These are phyloP conservation scores for Drosophila ustulata DNA, from an alignment of 2,888 invertebrate species.

Conservation along the genomic window DNA sequence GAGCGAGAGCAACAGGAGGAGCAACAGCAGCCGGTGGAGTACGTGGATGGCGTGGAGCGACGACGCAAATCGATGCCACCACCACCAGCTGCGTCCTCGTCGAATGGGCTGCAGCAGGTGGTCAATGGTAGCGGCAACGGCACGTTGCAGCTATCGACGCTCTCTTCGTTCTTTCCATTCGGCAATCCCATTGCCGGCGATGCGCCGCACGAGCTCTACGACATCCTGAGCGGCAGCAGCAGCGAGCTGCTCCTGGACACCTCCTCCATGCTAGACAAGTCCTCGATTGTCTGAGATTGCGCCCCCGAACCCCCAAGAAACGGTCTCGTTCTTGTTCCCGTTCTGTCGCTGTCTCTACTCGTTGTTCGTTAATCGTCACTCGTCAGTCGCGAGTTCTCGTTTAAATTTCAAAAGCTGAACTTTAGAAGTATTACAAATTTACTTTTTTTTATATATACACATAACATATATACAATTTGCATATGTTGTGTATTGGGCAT, in stretches of 20 bases:
- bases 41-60: constrained; percentile 81
- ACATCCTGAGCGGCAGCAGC: constrained; percentile 83
- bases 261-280: constrained; percentile 84
- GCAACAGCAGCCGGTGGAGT: constrained; percentile 65
- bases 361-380: constrained; percentile 7
- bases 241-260: constrained; percentile 83
- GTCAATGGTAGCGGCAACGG: constrained; percentile 45
- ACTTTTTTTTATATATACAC: constrained; percentile 41
- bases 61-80: constrained; percentile 60
- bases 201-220: constrained; percentile 83
- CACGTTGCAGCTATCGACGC: constrained; percentile 75
- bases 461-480: constrained; percentile 7
- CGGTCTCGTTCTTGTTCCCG: background rate
- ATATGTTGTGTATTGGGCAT: constrained; percentile 37
- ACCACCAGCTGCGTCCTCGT: constrained; percentile 3
- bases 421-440: constrained; percentile 70
- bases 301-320: background rate
- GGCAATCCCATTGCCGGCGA: constrained; percentile 81
- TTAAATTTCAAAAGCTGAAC: constrained; percentile 58
- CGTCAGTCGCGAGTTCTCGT: constrained; percentile 17
- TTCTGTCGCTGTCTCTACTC: background rate
- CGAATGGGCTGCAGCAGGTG: constrained; percentile 40
- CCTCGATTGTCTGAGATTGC: constrained; percentile 80
- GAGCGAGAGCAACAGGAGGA: constrained; percentile 7
- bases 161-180: constrained; percentile 85